A percentile compares a stretch with the other conserved stretches of the same genome.
Evolutionary conservation across 2,888 invertebrate genomes (phyloP).

Genomic region (Rhagonycha lutea): DNA sequence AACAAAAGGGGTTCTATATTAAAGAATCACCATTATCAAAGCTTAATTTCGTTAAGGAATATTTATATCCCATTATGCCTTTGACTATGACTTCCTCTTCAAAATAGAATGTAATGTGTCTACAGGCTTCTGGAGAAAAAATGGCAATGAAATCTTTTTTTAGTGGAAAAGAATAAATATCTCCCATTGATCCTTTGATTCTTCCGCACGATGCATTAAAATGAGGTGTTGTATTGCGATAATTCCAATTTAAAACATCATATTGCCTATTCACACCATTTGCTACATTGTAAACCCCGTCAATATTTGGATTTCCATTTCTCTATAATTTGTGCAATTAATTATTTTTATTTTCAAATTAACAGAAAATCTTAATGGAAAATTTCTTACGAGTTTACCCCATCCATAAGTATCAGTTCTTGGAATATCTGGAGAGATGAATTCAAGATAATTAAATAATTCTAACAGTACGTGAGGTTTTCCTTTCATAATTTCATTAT

Average conservation of each 20-base stretch:
- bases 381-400: constrained; percentile 58
- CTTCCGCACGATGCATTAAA: not conserved
- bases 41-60: not conserved
- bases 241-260: not conserved
- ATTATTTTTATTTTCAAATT: not conserved
- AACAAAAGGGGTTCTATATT: too few species aligned
- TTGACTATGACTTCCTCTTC: not conserved
- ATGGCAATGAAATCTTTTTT: not conserved
- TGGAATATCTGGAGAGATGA: constrained; percentile 54
- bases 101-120: not conserved
- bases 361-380: not conserved
- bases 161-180: not conserved
- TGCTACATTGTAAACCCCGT: not conserved
- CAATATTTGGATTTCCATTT: not conserved
- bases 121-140: not conserved
- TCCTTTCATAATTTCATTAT: constrained; percentile 78
- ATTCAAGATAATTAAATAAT: constrained; percentile 63
- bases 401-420: constrained; percentile 89
- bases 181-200: not conserved
- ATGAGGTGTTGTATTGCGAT: not conserved
- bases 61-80: not conserved
- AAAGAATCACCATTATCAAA: constrained; percentile 2
- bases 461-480: constrained; percentile 75
- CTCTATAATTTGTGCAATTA: not conserved
- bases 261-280: not conserved